These are phyloP conservation scores for Eremobia ochroleuca DNA, from an alignment of 2,888 invertebrate species.

Conservation along the genomic window DNA sequence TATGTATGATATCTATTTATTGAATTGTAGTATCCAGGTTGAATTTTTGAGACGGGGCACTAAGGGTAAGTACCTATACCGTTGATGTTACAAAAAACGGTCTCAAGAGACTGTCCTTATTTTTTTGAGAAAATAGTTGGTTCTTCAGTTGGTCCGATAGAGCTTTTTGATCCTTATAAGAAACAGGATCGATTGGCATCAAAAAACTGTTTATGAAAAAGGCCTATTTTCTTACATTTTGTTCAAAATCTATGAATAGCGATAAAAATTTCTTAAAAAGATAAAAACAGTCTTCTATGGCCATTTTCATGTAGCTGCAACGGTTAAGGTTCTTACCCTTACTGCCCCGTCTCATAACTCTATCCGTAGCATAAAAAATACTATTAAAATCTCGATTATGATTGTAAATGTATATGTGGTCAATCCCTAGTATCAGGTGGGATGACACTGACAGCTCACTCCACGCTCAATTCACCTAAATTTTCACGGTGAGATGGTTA, in stretches of 20 bases:
- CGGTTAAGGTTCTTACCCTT: not conserved
- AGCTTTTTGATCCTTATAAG: not conserved
- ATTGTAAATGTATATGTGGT: too few species aligned
- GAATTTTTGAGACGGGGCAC: not conserved
- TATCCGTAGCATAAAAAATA: too few species aligned
- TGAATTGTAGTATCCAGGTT: not conserved
- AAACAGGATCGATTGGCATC: not conserved
- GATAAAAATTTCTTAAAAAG: not conserved
- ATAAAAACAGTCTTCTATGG: not conserved
- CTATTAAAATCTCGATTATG: too few species aligned
- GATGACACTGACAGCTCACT: too few species aligned
- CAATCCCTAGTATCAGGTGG: too few species aligned
- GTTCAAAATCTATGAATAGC: not conserved
- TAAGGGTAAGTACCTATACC: not conserved
- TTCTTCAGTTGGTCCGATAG: not conserved
- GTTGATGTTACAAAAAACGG: not conserved
- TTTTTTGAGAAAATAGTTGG: not conserved
- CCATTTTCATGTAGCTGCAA: not conserved
- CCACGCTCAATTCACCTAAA: too few species aligned
- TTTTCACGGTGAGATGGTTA: too few species aligned
- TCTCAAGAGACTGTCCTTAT: not conserved
- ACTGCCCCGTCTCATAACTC: not conserved
- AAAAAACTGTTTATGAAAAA: not conserved
- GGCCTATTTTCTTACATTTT: not conserved
- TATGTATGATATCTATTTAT: not conserved